These are phyloP conservation scores for Oncopodura yosiiana DNA, from an alignment of 1,140 invertebrate genomes.

Conservation along the genomic window DNA sequence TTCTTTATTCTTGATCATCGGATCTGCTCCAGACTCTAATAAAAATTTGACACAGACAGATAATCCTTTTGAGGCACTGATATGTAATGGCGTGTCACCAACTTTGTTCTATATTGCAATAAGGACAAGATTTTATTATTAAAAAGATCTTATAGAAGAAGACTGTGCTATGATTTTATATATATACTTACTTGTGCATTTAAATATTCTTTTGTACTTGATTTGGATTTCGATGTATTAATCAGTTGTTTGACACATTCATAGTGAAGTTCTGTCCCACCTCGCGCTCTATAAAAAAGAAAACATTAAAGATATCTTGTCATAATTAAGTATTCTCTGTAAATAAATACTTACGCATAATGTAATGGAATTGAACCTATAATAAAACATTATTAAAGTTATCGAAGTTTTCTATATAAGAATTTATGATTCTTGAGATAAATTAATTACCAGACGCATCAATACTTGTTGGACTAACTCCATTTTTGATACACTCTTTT, in stretches of 20 bases:
- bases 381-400: no score
- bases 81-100: conserved; percentile 53
- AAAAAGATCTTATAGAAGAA: no score
- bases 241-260: conserved; percentile 47
- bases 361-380: no score
- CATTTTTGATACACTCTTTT: conserved; percentile 52
- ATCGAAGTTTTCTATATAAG: no score
- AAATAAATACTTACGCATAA: no score
- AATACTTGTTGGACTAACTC: conserved; percentile 57
- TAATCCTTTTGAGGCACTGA: conserved; percentile 51
- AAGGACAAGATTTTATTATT: background rate
- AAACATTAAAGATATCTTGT: background rate
- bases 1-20: conserved; percentile 48
- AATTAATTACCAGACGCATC: conserved; percentile 57
- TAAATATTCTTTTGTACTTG: no score
- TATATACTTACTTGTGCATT: conserved; percentile 42
- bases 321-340: background rate
- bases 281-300: conserved; percentile 1
- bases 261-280: conserved; percentile 42
- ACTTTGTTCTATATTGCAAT: conserved; percentile 44
- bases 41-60: conserved; percentile 52
- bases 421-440: no score
- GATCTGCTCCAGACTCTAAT: conserved; percentile 49
- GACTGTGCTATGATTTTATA: background rate
- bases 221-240: conserved; percentile 34